A percentile compares a stretch with the other conserved stretches of the same genome.
These are phyloP conservation scores for Limnodromus scolopaceus DNA, from an alignment of 2,797 vertebrate genomes.

Conservation along the genomic window DNA sequence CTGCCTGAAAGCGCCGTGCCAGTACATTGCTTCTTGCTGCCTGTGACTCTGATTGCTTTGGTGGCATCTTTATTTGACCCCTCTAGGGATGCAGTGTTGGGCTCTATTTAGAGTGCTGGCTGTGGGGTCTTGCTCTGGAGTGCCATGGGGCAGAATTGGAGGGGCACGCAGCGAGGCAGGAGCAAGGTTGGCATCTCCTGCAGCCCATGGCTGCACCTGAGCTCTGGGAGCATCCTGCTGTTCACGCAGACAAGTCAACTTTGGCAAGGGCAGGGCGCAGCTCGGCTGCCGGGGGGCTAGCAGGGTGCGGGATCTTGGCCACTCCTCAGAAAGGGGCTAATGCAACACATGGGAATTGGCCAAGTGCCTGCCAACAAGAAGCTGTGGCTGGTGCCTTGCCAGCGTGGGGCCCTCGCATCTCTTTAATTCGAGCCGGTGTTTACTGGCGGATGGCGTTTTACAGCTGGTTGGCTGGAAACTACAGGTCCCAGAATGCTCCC, in stretches of 20 bases:
- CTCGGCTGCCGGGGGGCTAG: fast-evolving
- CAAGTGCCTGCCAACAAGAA: background rate
- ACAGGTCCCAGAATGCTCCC: no score
- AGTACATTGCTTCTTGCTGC: background rate
- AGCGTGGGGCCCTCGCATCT: background rate
- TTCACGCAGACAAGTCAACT: fast-evolving
- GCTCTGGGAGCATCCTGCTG: background rate
- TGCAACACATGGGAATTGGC: background rate
- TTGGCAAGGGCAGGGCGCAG: background rate
- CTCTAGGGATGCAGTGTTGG: background rate
- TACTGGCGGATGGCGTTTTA: background rate
- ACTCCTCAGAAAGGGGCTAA: background rate
- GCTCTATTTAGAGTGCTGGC: background rate
- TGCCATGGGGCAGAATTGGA: background rate
- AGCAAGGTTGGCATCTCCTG: background rate
- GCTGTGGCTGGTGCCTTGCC: background rate
- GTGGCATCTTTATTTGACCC: background rate
- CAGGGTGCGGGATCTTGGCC: fast-evolving
- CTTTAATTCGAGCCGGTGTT: background rate
- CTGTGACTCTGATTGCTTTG: background rate
- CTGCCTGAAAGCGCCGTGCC: fast-evolving
- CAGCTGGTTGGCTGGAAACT: background rate
- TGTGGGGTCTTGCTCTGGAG: background rate
- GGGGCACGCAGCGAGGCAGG: background rate
- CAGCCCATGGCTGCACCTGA: background rate